Evolutionary conservation across 2,888 invertebrate genomes (phyloP).

Genomic region (Carpatolechia fugitivella): DNA sequence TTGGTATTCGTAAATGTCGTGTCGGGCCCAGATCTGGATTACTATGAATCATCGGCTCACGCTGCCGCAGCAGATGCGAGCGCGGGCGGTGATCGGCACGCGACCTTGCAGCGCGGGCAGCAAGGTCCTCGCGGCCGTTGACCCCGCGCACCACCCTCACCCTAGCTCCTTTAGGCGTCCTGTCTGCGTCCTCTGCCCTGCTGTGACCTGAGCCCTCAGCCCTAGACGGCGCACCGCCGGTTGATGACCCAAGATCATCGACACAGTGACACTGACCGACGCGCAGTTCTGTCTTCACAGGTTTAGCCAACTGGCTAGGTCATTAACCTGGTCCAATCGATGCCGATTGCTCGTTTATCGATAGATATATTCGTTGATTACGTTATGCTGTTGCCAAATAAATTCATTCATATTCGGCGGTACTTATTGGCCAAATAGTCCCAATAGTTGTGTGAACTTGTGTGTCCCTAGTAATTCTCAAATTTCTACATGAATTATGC

Average conservation of each 20-base stretch:
- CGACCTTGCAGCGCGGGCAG: slow-evolving; percentile 54
- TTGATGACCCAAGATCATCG: slow-evolving; percentile 90
- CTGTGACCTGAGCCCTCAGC: not conserved
- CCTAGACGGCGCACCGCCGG: slow-evolving; percentile 45
- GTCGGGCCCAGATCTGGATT: not conserved
- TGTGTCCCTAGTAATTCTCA: too few relatives aligned
- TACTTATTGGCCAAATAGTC: too few relatives aligned
- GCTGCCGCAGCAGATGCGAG: slow-evolving; percentile 2
- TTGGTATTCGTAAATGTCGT: not conserved
- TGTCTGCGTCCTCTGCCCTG: slow-evolving; percentile 9
- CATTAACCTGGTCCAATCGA: not conserved
- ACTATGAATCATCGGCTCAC: not conserved
- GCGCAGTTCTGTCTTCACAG: not conserved
- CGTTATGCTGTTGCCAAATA: not conserved
- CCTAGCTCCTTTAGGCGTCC: slow-evolving; percentile 5
- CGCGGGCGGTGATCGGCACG: slow-evolving; percentile 20
- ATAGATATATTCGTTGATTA: not conserved
- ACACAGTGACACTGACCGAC: slow-evolving; percentile 43
- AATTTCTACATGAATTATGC: too few relatives aligned
- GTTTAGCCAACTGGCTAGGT: not conserved
- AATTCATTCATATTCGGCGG: not conserved
- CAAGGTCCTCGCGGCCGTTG: slow-evolving; percentile 52
- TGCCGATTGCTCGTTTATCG: not conserved
- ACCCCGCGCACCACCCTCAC: slow-evolving; percentile 30
- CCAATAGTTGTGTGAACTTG: too few relatives aligned